Base-by-base conservation (phyloP, 2,888 invertebrate species). In the Thecophora atra region DNA sequence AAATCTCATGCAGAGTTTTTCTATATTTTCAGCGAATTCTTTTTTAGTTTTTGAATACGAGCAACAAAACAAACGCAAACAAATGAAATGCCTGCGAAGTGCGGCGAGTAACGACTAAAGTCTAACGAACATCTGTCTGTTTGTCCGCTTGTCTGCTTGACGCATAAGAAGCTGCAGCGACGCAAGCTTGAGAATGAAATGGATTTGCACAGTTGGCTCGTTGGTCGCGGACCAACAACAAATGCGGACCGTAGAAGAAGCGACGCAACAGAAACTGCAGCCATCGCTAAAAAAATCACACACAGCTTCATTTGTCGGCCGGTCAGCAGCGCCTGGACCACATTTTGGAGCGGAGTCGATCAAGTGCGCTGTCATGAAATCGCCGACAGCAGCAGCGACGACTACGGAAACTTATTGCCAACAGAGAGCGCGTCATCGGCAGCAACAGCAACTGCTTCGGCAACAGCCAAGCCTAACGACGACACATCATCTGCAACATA, bases 171-270 rank as follows among this genome's bases (percentile, higher is more conserved):
- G 37, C 54, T 54, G 67, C 67, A 67, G 54, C 54, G 37, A 67
- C 28, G 44, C 26, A 64, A 80, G 84, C 85, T 84, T 84, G 83
- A 86, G 81, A 84, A 85, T 85, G 85, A 85, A 85, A 85, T 85
- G 85, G 85, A 84, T 85, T 81, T 82, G 81, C 79, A 84, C 82
- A 81, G 81, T 78, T 79, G 79, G 79, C 77, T 80, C 82, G 85
- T 83, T 83, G 85, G 83, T 84, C 83, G 76, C 79, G 77, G 83
- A 81, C 84, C 84, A 83, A 81, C 77, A 56, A 8, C 19, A n/a
- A 13, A n/a, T n/a, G 62, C 1, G n/a, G 62, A 58, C 28, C 60
- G 13, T 11, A n/a, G 28, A 15, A 51, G 51, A 19, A 30, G 42
- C 47, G 62, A 62, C 28, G 30, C 51, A 70, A 15, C 42, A 13